Evolutionary conservation across 2,888 invertebrate genomes (phyloP), one percentile per base, ranked within the genome.

Genomic region (Amphipoea lucens): DNA sequence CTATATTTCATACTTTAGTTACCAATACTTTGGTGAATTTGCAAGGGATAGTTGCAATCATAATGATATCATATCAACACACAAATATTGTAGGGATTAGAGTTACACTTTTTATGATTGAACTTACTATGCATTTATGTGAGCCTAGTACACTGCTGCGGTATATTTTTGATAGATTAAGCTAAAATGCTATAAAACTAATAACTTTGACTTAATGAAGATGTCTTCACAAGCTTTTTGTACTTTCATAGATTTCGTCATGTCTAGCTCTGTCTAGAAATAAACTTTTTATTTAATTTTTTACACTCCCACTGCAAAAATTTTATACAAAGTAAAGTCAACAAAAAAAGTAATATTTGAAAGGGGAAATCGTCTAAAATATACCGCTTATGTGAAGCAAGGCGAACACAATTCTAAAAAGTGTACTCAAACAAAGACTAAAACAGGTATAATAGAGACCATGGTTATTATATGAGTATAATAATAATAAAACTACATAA

Each of bases 371-470:
- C 11, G 57, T 48, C 29, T 42, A 76, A 72, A 69, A 65, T 81
- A 65, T 85, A 66, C 68, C 82, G 70, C n/a, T 29, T 4, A 65
- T 4, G 48, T 54, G 40, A 60, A 54, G 36, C 65, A 60, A 74
- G 78, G 85, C 78, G 77, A 74, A 83, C 81, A 78, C 83, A 73
- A 78, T 87, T 74, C 23, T 85, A 81, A 89, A 88, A 90, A 85
- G 85, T 86, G 88, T 84, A 73, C 89, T 84, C 81, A 84, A 81
- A 89, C 88, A 90, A 88, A 89, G 90, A 93, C 92, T 93, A 89
- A 93, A 91, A 93, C 94, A 95, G 94, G 94, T 94, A 93, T 93
- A 94, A 92, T 92, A 90, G 93, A 94, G 95, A 95, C 95, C 95
- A 96, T 88, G 88, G 90, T 91, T 91, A 91, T 90, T 90, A 91